Conservation (phyloP, 1,140 invertebrate genomes). For the Drosophila nannoptera region DNA sequence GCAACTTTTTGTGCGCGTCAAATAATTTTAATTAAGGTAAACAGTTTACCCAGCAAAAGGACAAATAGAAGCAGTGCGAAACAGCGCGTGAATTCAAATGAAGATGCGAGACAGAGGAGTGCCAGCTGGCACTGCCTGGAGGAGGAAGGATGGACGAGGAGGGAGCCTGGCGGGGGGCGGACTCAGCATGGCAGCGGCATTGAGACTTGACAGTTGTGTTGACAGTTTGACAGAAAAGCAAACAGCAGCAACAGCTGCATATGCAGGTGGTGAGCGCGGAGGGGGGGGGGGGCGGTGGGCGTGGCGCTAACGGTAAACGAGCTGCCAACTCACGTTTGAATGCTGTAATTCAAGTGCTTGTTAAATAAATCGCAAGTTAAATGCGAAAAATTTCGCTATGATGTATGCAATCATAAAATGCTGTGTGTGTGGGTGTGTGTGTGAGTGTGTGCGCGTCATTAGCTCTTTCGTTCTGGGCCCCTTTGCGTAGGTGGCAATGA, state of each 20-base stretch:
- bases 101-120: conserved; percentile 23
- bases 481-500: background rate
- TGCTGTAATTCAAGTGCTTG: conserved; percentile 42
- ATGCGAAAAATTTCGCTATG: conserved; percentile 33
- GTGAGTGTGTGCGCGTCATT: conserved; percentile 17
- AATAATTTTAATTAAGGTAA: conserved; percentile 65
- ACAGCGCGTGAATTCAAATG: conserved; percentile 48
- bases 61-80: conserved; percentile 17
- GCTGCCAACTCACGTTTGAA: conserved; percentile 26
- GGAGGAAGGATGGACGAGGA: background rate
- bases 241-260: conserved; percentile 7
- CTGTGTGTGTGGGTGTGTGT: background rate
- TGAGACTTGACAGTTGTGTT: conserved; percentile 48
- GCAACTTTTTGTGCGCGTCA: conserved; percentile 48
- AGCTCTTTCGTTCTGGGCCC: conserved; percentile 5
- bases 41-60: conserved; percentile 49
- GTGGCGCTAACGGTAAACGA: background rate
- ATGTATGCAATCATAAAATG: conserved; percentile 2
- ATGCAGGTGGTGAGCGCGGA: background rate
- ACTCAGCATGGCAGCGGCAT: conserved; percentile 16
- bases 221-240: conserved; percentile 41
- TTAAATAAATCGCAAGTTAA: conserved; percentile 47
- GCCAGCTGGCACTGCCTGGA: background rate
- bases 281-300: background rate
- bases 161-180: background rate